Conservation (phyloP, 2,888 invertebrate genomes). For the Sericinus montela region DNA sequence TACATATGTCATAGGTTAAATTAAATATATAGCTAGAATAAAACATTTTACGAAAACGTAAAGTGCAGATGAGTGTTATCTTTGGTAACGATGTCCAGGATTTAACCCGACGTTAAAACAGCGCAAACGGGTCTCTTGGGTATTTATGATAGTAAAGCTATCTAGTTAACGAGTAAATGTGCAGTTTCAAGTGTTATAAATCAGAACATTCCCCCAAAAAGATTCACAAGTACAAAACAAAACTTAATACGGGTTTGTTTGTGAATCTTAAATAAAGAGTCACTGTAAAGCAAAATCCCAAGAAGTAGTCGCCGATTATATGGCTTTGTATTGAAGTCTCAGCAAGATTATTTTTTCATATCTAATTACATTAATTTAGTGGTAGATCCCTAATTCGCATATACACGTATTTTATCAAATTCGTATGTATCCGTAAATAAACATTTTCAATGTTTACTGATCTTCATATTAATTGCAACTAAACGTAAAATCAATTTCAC, state of each 20-base stretch:
- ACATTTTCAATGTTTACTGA: no score
- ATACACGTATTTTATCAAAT: no score
- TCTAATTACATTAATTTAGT: no score
- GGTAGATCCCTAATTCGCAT: no score
- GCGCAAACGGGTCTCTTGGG: neutral
- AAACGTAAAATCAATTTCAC: no score
- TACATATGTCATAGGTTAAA: no score
- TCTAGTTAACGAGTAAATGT: neutral
- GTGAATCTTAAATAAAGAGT: no score
- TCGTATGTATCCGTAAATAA: no score
- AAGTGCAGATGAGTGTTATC: neutral
- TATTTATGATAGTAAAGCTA: slow-evolving; percentile 14
- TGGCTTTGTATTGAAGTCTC: no score
- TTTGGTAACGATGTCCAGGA: neutral
- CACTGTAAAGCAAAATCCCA: neutral
- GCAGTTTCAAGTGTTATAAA: neutral
- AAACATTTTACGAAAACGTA: slow-evolving; percentile 7
- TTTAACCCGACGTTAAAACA: slow-evolving; percentile 7
- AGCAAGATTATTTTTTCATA: no score
- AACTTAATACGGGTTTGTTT: neutral
- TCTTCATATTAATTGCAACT: no score
- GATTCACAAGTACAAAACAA: neutral
- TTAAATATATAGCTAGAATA: neutral
- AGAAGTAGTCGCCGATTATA: no score
- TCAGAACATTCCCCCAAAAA: slow-evolving; percentile 2